Evolutionary conservation across 2,113 vertebrate genomes (phyloP).

Genomic region (Triplophysa dalaica): DNA sequence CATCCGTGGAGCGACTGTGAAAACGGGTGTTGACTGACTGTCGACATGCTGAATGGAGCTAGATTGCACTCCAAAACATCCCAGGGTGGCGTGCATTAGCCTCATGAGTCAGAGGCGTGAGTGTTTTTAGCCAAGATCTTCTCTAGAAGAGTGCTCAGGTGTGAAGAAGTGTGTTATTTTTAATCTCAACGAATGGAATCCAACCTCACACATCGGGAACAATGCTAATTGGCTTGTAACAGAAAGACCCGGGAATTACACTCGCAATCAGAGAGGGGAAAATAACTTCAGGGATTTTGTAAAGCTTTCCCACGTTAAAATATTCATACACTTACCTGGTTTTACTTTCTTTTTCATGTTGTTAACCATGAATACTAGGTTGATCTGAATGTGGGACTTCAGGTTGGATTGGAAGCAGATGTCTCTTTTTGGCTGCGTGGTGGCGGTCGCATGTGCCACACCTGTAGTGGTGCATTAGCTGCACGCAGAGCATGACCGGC

Average conservation of each 20-base stretch:
- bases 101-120: slow-evolving; percentile 1
- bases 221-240: slow-evolving; percentile 32
- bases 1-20: slow-evolving; percentile 4
- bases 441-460: slow-evolving; percentile 12
- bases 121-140: slow-evolving; percentile 11
- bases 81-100: not conserved
- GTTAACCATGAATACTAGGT: not conserved
- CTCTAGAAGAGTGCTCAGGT: slow-evolving; percentile 24
- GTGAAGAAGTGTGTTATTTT: slow-evolving; percentile 11
- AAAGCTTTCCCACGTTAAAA: not conserved
- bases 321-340: not conserved
- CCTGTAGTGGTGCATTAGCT: slow-evolving; percentile 43
- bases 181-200: not conserved
- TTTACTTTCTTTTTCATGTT: not conserved
- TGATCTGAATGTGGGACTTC: not conserved
- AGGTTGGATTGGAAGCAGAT: slow-evolving; percentile 38
- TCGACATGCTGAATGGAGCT: slow-evolving; percentile 22
- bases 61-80: slow-evolving; percentile 21
- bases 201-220: not conserved
- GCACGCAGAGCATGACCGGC: slow-evolving; percentile 10
- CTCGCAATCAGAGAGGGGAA: not conserved
- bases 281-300: not conserved
- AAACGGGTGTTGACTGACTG: slow-evolving; percentile 17
- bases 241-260: not conserved
- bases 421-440: slow-evolving; percentile 4